phyloP scores from a whole-genome alignment of 2,113 vertebrate genomes.

The Tragelaphus buxtoni region DNA sequence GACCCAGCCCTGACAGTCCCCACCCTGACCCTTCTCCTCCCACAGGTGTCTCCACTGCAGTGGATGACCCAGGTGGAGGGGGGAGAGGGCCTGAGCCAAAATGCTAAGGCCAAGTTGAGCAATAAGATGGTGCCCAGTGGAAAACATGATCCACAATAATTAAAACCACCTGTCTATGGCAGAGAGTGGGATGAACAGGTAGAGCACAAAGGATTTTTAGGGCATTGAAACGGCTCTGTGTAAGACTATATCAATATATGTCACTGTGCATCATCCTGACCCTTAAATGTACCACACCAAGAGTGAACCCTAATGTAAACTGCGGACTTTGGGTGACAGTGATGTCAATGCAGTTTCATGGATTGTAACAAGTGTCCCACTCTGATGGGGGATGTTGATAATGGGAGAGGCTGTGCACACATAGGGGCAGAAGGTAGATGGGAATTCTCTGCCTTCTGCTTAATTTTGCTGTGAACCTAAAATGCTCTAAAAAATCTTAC shows the following conservation, averaged over 20 bases:
- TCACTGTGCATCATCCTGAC: not conserved
- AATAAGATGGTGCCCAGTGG: not conserved
- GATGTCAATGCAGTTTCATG: accelerated
- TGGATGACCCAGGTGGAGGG: not conserved
- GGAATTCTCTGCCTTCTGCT: not conserved
- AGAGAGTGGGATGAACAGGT: accelerated
- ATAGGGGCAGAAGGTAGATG: too few relatives aligned
- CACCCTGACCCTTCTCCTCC: not conserved
- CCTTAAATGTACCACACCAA: not conserved
- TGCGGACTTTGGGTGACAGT: accelerated
- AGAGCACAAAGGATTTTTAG: not conserved
- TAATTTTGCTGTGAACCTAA: not conserved
- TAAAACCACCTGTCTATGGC: not conserved
- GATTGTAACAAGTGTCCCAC: not conserved
- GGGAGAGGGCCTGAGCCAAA: not conserved
- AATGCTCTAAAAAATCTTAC: not conserved
- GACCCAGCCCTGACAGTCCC: accelerated
- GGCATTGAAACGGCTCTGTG: not conserved
- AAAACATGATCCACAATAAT: not conserved
- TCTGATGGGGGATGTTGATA: not conserved
- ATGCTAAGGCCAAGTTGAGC: not conserved
- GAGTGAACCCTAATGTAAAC: too few relatives aligned
- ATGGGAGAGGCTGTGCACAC: not conserved
- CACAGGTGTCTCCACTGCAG: accelerated
- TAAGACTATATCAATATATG: not conserved